Evolutionary conservation across 1,140 invertebrate genomes (phyloP), one percentile per base, ranked within the genome.

Genomic region (Steinernema khuongi): DNA sequence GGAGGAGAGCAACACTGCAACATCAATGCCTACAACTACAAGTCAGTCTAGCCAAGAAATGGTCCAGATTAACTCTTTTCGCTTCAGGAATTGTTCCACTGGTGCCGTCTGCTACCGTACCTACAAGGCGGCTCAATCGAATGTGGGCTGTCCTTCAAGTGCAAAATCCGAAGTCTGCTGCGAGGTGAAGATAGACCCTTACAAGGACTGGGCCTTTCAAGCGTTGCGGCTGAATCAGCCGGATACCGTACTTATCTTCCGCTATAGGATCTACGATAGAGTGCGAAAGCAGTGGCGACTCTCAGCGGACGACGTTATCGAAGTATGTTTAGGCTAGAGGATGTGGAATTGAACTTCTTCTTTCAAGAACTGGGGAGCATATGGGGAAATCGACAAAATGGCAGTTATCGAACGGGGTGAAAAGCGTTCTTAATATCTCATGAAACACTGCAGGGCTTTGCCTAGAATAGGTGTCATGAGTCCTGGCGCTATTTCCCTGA

Each of bases 71-170:
- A 19, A 28, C n/a, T 72, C 26, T 44, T 60, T 31, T 1, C 28
- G 32, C 43, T 72, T 17, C 50, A 83, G 80, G 67, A 82, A 82
- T 33, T 82, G 81, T 32, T 78, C 74, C 19, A 30, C 43, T 17
- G 72, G 30, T 19, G 71, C 77, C 2, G 41, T 78, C n/a, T 82
- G 81, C 31, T 83, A 83, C 67, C 79, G 81, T 19, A 83, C 81
- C 1, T 81, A 77, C 67, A 67, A 44, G 22, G 43, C 78, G 0
- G 43, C 69, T 29, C 79, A 83, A 69, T 73, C 81, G 19, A 81
- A 73, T 66, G 43, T 50, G 1, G 81, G 81, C 1, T 82, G 81
- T 43, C 67, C 69, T 17, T 32, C 36, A 18, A 80, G 71, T 1
- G 43, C 44, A 17, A 75, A 79, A 36, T 50, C 77, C 26, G 81